phyloP scores from a whole-genome alignment of 2,113 vertebrate genomes.

The Amphiprion percula region DNA sequence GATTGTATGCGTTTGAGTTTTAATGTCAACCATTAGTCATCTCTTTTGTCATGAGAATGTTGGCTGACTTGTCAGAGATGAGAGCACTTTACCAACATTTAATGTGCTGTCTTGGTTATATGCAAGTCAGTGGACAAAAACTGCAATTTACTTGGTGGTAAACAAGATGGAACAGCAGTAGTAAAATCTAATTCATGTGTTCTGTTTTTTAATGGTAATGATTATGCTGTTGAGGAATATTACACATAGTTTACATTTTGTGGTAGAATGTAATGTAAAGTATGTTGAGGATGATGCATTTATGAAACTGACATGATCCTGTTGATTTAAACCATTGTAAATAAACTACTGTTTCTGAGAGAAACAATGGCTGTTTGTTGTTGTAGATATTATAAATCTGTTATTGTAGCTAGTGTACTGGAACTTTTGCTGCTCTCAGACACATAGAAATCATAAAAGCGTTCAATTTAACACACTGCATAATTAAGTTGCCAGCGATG shows the following conservation, averaged over 20 bases:
- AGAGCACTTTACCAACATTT: neutral
- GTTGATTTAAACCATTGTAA: too few relatives aligned
- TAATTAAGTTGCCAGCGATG: neutral
- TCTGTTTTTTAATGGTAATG: neutral
- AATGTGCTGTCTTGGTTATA: neutral
- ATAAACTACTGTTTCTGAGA: neutral
- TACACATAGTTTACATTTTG: too few relatives aligned
- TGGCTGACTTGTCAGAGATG: neutral
- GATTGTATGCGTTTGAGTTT: slow-evolving; percentile 4
- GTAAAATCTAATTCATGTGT: neutral
- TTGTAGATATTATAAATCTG: too few relatives aligned
- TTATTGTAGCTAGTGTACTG: too few relatives aligned
- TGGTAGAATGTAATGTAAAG: too few relatives aligned
- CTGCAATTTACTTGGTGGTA: neutral
- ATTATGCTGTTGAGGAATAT: neutral
- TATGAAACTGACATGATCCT: too few relatives aligned
- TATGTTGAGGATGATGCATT: too few relatives aligned
- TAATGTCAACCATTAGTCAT: slow-evolving; percentile 13
- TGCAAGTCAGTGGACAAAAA: too few relatives aligned
- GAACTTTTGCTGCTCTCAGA: neutral
- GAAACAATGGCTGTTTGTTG: too few relatives aligned
- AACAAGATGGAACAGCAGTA: neutral
- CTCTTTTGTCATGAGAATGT: neutral
- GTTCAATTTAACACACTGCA: neutral
- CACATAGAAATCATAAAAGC: neutral